These are phyloP conservation scores for Ammodramus savannarum DNA, from an alignment of 2,113 vertebrate species.

Conservation along the genomic window DNA sequence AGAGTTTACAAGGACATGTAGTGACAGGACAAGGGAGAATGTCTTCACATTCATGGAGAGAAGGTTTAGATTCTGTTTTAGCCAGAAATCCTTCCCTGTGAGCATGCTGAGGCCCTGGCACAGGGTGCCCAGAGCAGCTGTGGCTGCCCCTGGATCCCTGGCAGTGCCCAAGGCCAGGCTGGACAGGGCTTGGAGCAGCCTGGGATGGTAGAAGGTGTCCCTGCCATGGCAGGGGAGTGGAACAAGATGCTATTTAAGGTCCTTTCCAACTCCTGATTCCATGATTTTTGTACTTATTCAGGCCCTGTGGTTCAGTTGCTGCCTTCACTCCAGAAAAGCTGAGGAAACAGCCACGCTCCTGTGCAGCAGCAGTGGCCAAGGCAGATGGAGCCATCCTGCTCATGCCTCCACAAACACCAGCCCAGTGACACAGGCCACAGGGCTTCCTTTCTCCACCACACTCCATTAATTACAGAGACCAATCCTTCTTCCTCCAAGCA, in stretches of 20 bases:
- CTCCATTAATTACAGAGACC: not conserved
- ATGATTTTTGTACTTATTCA: not conserved
- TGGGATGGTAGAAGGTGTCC: rapidly evolving
- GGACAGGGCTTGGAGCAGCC: rapidly evolving
- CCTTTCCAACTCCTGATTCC: not conserved
- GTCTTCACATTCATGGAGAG: not conserved
- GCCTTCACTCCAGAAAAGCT: not conserved
- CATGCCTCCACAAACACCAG: not conserved
- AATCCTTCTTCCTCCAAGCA: not conserved
- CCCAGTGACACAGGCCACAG: not conserved
- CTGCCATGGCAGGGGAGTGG: not conserved
- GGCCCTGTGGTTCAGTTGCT: not conserved
- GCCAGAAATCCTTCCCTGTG: not conserved
- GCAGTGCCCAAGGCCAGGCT: rapidly evolving
- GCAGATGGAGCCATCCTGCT: not conserved
- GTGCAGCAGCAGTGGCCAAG: not conserved
- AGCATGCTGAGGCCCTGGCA: rapidly evolving
- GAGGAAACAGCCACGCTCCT: rapidly evolving
- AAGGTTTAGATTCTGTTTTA: not conserved
- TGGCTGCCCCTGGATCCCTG: not conserved
- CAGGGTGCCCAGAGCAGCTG: not conserved
- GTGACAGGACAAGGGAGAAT: not conserved
- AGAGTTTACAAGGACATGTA: not conserved
- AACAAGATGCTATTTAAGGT: rapidly evolving
- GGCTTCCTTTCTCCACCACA: not conserved